Evolutionary conservation across 2,888 invertebrate species (phyloP), one percentile per base, ranked within the genome.

Genomic region (Dynastes hyllus): DNA sequence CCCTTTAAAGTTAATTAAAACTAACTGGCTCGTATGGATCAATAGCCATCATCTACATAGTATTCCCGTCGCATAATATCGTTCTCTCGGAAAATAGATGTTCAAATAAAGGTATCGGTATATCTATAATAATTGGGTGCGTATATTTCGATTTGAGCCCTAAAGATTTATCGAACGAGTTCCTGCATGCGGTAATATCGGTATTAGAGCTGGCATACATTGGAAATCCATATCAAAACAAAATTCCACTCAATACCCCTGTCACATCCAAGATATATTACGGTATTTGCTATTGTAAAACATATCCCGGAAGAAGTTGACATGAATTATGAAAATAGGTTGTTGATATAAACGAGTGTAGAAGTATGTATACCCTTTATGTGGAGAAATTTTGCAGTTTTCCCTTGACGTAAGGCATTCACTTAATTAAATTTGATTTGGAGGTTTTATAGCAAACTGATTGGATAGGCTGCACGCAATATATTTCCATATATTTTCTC

Each of bases 241-340:
- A 73, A 73, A 73, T 73, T 73, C 73, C 73, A 22, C 58, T 58
- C 73, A 58, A 73, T 58, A 55, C 58, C 73, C 73, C 16, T 73
- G 73, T 73, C 73, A 61, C 37, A 40, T 27, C 29, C 51, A 61
- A 73, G 58, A 58, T 58, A 58, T 73, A 58, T 58, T 58, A 22
- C 37, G 29, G 40, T 69, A 69, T 69, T 69, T 69, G 69, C 69
- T 51, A 69, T 69, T 69, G 51, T 69, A 27, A 13, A 69, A 69
- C 51, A 51, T 69, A 29, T 69, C 50, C 69, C 40, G 69, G 51
- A 16, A 4, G 29, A 58, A 58, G 55, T 32, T 13, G 63, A 32
- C 27, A 32, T 63, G 63, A 32, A 63, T 63, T 63, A 63, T 63
- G 22, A 63, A 63, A 63, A 32, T 32, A 32, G 2, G 63, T 32